phyloP scores from a whole-genome alignment of 1,140 invertebrate species.

The Chionoecetes opilio region DNA sequence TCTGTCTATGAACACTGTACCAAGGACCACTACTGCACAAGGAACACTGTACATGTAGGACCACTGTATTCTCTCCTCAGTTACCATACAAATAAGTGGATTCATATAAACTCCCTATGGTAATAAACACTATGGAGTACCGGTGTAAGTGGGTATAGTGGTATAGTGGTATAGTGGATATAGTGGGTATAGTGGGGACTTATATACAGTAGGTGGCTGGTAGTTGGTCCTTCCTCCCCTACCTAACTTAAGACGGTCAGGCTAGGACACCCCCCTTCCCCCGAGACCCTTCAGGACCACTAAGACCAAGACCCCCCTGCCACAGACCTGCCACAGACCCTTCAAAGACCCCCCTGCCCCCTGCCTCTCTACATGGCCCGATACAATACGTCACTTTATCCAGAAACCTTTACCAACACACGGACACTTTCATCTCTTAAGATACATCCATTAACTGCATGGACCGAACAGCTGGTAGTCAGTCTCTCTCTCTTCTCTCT shows the following conservation, averaged over 20 bases:
- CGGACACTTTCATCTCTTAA: background rate
- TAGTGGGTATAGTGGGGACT: background rate
- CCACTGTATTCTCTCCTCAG: background rate
- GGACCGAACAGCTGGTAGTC: background rate
- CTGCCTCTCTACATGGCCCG: background rate
- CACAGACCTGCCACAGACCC: too few relatives aligned
- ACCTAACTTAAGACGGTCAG: background rate
- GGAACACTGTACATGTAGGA: too few relatives aligned
- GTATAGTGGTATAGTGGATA: background rate
- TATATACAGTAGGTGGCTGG: background rate
- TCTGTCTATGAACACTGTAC: too few relatives aligned
- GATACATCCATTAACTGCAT: conserved; percentile 36
- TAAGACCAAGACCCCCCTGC: background rate
- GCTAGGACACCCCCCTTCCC: too few relatives aligned
- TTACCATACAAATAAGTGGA: conserved; percentile 56
- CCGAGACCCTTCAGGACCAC: background rate
- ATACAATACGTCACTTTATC: background rate
- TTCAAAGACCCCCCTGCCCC: background rate
- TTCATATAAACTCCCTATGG: conserved; percentile 54
- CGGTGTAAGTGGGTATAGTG: background rate
- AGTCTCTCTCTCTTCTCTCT: background rate
- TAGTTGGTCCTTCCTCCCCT: background rate
- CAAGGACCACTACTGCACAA: too few relatives aligned
- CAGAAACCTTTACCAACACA: background rate
- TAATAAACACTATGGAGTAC: background rate